phyloP scores from a whole-genome alignment of 2,797 vertebrate genomes.

The Bryconaethiops microstoma region DNA sequence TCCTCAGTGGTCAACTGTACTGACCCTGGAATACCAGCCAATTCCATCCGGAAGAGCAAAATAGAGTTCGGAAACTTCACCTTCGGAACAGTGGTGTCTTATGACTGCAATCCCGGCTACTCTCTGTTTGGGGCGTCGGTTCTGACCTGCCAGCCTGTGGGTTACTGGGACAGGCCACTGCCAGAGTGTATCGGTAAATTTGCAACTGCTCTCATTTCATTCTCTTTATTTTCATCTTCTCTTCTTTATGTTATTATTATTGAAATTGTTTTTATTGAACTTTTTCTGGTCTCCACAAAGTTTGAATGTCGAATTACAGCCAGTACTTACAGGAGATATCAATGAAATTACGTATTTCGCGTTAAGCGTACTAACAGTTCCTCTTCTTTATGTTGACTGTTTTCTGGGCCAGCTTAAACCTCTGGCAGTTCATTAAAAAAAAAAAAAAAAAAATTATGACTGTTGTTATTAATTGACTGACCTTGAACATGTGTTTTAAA shows the following conservation, averaged over 20 bases:
- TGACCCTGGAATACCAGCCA: slow-evolving; percentile 94
- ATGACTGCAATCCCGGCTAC: slow-evolving; percentile 95
- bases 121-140: slow-evolving; percentile 95
- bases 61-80: slow-evolving; percentile 98
- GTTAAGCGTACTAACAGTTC: too few relatives aligned
- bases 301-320: too few relatives aligned
- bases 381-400: background rate
- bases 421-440: background rate
- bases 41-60: slow-evolving; percentile 97
- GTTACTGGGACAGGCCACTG: slow-evolving; percentile 96
- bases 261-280: too few relatives aligned
- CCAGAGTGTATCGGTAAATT: slow-evolving; percentile 95
- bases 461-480: background rate
- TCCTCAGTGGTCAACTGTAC: slow-evolving; percentile 93
- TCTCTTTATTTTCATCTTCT: too few relatives aligned
- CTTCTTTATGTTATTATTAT: background rate
- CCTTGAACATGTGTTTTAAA: background rate
- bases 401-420: background rate
- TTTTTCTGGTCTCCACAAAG: too few relatives aligned
- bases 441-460: background rate
- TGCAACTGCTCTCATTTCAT: too few relatives aligned
- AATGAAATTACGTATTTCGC: too few relatives aligned
- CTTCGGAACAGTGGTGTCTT: slow-evolving; percentile 94
- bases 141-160: slow-evolving; percentile 92
- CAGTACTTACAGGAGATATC: too few relatives aligned